phyloP scores from a whole-genome alignment of 1,140 invertebrate genomes.

The Macrocentrus cingulum region DNA sequence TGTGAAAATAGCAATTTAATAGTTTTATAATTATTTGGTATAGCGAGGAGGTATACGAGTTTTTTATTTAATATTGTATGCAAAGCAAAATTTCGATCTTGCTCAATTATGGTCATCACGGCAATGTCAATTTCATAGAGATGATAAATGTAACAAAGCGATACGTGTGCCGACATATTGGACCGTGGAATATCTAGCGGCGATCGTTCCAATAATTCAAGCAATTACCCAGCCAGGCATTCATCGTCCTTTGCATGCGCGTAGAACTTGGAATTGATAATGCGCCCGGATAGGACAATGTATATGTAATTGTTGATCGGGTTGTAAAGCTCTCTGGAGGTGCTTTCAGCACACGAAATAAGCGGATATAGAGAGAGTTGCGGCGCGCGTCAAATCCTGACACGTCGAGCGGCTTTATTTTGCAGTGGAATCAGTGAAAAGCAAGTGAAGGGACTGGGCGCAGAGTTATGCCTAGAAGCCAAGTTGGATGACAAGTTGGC shows the following conservation, averaged over 20 bases:
- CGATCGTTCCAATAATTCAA: constrained; percentile 17
- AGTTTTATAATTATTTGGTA: too few relatives aligned
- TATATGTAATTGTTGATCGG: too few relatives aligned
- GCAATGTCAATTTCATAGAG: constrained; percentile 4
- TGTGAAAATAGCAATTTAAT: too few relatives aligned
- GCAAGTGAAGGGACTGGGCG: too few relatives aligned
- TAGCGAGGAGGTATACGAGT: not conserved
- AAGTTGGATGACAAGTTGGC: constrained; percentile 40
- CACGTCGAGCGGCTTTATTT: too few relatives aligned
- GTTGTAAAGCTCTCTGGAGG: too few relatives aligned
- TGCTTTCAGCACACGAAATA: not conserved
- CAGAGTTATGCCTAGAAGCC: constrained; percentile 16
- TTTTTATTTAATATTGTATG: not conserved
- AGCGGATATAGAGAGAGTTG: not conserved
- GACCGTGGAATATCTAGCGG: not conserved
- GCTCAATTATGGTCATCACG: not conserved
- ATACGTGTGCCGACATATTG: not conserved
- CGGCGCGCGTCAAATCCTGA: too few relatives aligned
- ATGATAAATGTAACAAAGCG: constrained; percentile 18
- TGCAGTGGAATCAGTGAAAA: too few relatives aligned
- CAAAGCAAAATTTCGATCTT: not conserved
- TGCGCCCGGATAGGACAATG: not conserved
- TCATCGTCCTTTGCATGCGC: not conserved
- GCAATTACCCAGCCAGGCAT: constrained; percentile 4
- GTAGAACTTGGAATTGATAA: constrained; percentile 4